A percentile compares a stretch with the other conserved stretches of the same genome.
Conservation (phyloP, 2,113 vertebrate species). For the Herpailurus yagouaroundi region DNA sequence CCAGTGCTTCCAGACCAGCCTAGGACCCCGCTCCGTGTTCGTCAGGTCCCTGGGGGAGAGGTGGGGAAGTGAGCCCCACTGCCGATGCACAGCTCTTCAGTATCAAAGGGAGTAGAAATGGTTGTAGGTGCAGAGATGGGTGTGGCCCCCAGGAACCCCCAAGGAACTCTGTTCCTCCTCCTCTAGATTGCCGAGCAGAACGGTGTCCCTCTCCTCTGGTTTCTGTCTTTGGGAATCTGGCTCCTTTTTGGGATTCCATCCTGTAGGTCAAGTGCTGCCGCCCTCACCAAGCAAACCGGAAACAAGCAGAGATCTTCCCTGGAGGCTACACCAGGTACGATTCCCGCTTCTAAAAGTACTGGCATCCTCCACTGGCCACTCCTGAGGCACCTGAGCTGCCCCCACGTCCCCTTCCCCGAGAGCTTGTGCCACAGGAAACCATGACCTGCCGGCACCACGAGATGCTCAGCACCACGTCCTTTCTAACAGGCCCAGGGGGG, state of each 20-base stretch:
- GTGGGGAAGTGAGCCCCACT: neutral
- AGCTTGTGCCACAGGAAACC: neutral
- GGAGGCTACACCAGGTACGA: neutral
- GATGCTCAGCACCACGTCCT: neutral
- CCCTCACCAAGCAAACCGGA: neutral
- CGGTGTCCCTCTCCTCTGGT: neutral
- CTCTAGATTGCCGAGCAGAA: neutral
- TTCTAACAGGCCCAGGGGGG: accelerated
- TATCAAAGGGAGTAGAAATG: neutral
- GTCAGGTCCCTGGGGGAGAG: neutral
- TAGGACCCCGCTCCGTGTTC: too few species aligned
- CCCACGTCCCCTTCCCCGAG: accelerated
- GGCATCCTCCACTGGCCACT: neutral
- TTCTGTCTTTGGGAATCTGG: neutral
- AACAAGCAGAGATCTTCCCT: neutral
- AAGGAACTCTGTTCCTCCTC: neutral
- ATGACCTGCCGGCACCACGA: neutral
- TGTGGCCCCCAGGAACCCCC: neutral
- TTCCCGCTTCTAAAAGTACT: neutral
- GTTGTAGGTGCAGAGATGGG: neutral
- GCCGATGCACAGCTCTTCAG: neutral
- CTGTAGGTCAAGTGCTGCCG: neutral
- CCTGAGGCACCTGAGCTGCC: neutral
- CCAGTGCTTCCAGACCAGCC: neutral
- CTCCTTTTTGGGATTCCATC: neutral